These are phyloP conservation scores for Cryptotis parvus DNA, from an alignment of 2,113 vertebrate species.

Conservation along the genomic window DNA sequence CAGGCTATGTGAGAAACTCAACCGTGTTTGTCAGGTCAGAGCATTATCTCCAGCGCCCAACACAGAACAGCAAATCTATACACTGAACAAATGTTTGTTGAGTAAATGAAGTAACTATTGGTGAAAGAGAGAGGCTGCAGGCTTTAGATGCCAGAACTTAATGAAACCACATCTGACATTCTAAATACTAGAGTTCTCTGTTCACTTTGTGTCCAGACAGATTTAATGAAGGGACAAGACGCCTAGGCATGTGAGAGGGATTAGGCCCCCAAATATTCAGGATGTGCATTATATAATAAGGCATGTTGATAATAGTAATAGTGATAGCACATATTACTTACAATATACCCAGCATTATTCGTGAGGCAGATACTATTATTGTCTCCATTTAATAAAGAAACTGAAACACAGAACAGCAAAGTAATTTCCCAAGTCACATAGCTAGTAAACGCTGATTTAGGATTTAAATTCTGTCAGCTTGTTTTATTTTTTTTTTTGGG, in stretches of 20 bases:
- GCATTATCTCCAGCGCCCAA: not conserved
- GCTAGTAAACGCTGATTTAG: not conserved
- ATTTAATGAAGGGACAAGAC: not conserved
- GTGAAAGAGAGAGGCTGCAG: constrained; percentile 42
- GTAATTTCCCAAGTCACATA: constrained; percentile 29
- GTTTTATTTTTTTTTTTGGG: no score
- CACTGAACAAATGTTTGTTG: not conserved
- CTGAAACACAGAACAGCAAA: constrained; percentile 38
- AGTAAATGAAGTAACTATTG: constrained; percentile 9
- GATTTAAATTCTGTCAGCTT: constrained; percentile 36
- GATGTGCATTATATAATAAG: constrained; percentile 1
- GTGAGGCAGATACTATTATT: constrained; percentile 33
- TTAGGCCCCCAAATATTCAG: constrained; percentile 8
- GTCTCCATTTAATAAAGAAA: constrained; percentile 45
- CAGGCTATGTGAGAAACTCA: not conserved
- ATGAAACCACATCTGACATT: not conserved
- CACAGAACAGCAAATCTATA: not conserved
- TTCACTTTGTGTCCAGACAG: not conserved
- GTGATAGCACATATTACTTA: constrained; percentile 12
- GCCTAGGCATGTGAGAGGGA: constrained; percentile 22
- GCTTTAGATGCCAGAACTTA: not conserved
- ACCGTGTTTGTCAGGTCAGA: not conserved
- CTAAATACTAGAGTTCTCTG: not conserved
- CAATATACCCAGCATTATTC: not conserved
- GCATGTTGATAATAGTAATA: not conserved